Evolutionary conservation across 2,797 vertebrate genomes (phyloP), one percentile per base, ranked within the genome.

Genomic region (Gephyroberyx darwinii): DNA sequence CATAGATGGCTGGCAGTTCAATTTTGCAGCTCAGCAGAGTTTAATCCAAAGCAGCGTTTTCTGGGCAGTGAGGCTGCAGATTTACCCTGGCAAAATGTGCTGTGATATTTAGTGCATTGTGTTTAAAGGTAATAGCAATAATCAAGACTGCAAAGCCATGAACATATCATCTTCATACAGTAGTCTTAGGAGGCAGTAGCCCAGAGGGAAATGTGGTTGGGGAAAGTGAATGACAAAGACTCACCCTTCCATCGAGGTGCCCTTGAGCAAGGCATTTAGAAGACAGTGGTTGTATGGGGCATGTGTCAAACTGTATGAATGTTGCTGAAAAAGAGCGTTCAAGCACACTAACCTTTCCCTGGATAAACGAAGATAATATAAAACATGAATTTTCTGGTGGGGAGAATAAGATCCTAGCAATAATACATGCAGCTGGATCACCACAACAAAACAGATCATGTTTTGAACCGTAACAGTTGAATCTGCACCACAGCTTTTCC

Each of bases 1-100:
- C 85, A 77, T 88, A 90, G 82, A 84, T 54, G 75, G 81, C 78
- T 90, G 88, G 81, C 84, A 71, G 87, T 90, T 88, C 82, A 90
- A 89, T 92, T 92, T 90, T 87, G 78, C 83, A 88, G 88, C 76
- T 88, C 91, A 91, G 80, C 83, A 85, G 91, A 88, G 86, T 85
- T 84, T 88, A 88, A 90, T 90, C 78, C 80, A 74, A 63, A 88
- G 62, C 70, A 74, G 55, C 65, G 12, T 70, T 69, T 71, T 74
- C 60, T 72, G 55, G 16, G 76, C 71, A 76, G 62, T 61, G 43
- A 35, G 50, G 66, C 59, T 66, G 66, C 51, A 72, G 73, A 82
- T 82, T 82, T 72, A 81, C 59, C 69, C 65, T 45, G 30, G 53
- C 5, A 31, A 85, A 86, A 74, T 48, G 54, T 75, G 68, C 58